Conservation (phyloP, 2,113 vertebrate genomes). For the Myiopsitta monachus region DNA sequence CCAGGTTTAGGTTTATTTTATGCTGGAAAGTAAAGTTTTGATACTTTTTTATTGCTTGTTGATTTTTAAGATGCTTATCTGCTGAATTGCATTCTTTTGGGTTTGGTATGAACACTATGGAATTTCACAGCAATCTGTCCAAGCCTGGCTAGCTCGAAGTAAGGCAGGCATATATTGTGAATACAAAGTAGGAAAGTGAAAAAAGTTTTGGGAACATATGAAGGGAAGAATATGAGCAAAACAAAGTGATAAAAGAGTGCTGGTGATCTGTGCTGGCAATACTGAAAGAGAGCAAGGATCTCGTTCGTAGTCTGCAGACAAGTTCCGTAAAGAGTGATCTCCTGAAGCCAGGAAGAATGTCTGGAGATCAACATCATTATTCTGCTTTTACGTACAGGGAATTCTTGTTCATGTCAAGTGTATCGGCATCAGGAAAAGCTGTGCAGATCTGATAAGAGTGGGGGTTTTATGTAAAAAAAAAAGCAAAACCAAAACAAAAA, state of each 20-base stretch:
- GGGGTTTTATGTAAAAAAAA: neutral
- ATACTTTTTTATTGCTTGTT: neutral
- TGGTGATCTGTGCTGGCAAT: neutral
- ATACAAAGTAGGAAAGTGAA: neutral
- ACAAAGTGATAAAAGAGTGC: neutral
- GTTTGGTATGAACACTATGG: neutral
- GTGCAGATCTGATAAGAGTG: neutral
- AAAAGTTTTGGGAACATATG: rapidly evolving
- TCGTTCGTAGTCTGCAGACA: neutral
- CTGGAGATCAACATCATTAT: neutral
- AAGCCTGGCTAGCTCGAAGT: neutral
- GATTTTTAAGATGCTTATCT: constrained; percentile 10
- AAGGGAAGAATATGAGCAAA: neutral
- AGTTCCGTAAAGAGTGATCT: neutral
- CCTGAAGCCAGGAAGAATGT: neutral
- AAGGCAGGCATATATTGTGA: neutral
- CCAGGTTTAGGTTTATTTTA: neutral
- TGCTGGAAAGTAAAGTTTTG: neutral
- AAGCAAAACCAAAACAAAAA: rapidly evolving
- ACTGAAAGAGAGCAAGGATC: neutral
- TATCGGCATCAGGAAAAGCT: neutral
- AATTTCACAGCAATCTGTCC: neutral
- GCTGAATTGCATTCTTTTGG: neutral
- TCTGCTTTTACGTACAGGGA: neutral
- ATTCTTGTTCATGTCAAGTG: neutral